phyloP scores from a whole-genome alignment of 2,888 invertebrate species.

The Tetropium fuscum region DNA sequence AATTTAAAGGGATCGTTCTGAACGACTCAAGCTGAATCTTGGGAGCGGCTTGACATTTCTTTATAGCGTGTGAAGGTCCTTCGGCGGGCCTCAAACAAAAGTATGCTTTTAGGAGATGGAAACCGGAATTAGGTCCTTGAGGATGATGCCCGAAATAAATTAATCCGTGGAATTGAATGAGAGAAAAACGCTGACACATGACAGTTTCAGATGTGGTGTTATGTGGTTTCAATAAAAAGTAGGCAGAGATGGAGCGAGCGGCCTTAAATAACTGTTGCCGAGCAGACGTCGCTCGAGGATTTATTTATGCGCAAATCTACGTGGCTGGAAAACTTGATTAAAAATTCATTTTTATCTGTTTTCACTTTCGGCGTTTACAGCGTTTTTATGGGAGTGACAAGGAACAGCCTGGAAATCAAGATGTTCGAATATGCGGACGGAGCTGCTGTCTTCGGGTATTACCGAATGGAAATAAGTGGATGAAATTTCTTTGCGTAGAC shows the following conservation, averaged over 20 bases:
- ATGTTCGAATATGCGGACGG: too few relatives aligned
- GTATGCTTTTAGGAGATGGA: constrained; percentile 21
- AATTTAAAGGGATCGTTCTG: too few relatives aligned
- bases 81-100: constrained; percentile 3
- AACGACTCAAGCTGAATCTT: too few relatives aligned
- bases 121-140: constrained; percentile 23
- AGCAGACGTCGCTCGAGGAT: neutral
- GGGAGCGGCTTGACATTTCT: neutral
- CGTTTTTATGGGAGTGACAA: too few relatives aligned
- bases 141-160: constrained; percentile 30
- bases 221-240: constrained; percentile 19
- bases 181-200: constrained; percentile 39
- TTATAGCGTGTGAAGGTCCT: neutral
- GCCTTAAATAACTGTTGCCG: constrained; percentile 9
- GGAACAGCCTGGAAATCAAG: too few relatives aligned
- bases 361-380: too few relatives aligned
- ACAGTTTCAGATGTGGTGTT: constrained; percentile 26
- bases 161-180: constrained; percentile 31
- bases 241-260: constrained; percentile 3
- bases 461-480: too few relatives aligned
- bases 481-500: too few relatives aligned
- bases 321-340: too few relatives aligned
- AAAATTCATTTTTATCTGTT: too few relatives aligned
- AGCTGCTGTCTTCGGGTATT: too few relatives aligned
- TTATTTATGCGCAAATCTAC: neutral